Conservation (phyloP, 2,888 invertebrate genomes). For the Habrosyne pyritoides region DNA sequence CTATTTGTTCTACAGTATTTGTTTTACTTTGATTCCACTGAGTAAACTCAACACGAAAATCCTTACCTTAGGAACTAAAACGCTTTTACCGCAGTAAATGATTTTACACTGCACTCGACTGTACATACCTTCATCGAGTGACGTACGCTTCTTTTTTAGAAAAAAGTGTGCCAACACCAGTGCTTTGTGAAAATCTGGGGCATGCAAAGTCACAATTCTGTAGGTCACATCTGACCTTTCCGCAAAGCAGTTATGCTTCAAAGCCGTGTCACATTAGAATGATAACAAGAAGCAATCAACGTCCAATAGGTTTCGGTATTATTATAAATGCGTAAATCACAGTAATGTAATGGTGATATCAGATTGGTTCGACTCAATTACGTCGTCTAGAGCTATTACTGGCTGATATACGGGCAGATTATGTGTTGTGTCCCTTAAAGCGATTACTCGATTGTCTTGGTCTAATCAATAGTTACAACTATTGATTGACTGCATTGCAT, state of each 20-base stretch:
- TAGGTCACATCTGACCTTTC: neutral
- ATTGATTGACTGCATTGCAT: conserved; percentile 16
- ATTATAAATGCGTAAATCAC: conserved; percentile 54
- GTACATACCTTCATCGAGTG: neutral
- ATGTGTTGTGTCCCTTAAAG: conserved; percentile 39
- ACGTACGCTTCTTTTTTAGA: neutral
- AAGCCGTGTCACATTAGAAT: conserved; percentile 10
- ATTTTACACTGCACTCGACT: neutral
- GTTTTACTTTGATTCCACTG: no score
- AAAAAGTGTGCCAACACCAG: neutral
- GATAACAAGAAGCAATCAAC: conserved; percentile 34
- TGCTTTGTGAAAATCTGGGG: conserved; percentile 1
- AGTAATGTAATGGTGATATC: conserved; percentile 52
- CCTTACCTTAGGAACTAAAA: neutral
- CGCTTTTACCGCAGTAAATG: neutral
- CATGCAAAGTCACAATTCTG: neutral
- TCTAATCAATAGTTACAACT: conserved; percentile 24
- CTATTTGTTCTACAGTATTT: no score
- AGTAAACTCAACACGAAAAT: no score
- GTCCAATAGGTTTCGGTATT: conserved; percentile 27
- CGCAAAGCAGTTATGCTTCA: neutral
- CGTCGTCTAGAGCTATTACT: conserved; percentile 61
- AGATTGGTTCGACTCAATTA: conserved; percentile 68
- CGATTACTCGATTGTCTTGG: conserved; percentile 45
- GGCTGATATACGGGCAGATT: conserved; percentile 60